Evolutionary conservation across 2,888 invertebrate species (phyloP).

Genomic region (Aleiodes testaceus): DNA sequence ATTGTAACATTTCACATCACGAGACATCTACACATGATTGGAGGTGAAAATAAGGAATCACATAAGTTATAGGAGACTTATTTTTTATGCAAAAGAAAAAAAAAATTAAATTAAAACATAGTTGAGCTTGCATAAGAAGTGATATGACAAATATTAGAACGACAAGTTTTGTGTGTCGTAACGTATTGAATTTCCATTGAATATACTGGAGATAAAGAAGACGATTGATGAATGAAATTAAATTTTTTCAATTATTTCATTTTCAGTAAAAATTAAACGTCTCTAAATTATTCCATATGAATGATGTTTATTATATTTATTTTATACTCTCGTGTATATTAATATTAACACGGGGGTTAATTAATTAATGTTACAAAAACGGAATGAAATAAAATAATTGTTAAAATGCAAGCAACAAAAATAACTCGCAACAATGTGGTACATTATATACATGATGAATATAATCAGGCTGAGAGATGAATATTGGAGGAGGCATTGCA

Average conservation of each 20-base stretch:
- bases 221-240: slow-evolving; percentile 41
- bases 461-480: slow-evolving; percentile 17
- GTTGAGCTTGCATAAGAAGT: slow-evolving; percentile 58
- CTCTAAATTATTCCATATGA: slow-evolving; percentile 12
- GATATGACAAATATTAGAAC: slow-evolving; percentile 60
- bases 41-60: not conserved
- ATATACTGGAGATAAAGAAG: slow-evolving; percentile 44
- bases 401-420: not conserved
- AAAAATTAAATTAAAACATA: slow-evolving; percentile 48
- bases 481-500: not conserved
- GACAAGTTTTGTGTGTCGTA: slow-evolving; percentile 51
- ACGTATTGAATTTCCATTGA: slow-evolving; percentile 45
- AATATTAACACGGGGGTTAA: slow-evolving; percentile 7
- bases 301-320: slow-evolving; percentile 31
- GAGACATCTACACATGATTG: slow-evolving; percentile 6
- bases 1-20: not conserved
- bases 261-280: not conserved
- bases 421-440: not conserved
- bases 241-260: not conserved
- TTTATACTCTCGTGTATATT: slow-evolving; percentile 4
- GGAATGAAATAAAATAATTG: slow-evolving; percentile 1
- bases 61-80: slow-evolving; percentile 24
- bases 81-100: slow-evolving; percentile 19
- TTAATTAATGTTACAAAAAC: slow-evolving; percentile 4
- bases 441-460: too few species aligned